phyloP scores from a whole-genome alignment of 2,113 vertebrate genomes.

The Vicugna pacos region DNA sequence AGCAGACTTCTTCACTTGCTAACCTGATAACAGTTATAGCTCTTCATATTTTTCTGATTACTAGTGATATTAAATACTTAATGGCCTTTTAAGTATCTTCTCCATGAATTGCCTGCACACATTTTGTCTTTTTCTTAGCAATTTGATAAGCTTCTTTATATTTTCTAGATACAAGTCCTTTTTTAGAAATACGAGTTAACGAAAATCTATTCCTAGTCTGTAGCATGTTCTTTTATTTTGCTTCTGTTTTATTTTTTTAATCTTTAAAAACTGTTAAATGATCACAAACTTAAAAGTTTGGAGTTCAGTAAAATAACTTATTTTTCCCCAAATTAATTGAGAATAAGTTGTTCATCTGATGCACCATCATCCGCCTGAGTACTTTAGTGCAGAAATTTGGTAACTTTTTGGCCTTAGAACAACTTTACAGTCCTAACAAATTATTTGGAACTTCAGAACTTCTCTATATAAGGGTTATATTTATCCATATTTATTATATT shows the following conservation, averaged over 20 bases:
- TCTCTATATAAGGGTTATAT: neutral
- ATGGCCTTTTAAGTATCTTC: neutral
- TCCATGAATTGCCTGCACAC: neutral
- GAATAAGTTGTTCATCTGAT: neutral
- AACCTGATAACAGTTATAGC: neutral
- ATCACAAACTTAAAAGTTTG: neutral
- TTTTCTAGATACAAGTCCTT: neutral
- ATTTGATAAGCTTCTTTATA: neutral
- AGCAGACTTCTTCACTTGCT: neutral
- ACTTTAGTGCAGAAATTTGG: neutral
- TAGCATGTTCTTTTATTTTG: neutral
- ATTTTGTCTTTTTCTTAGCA: constrained; percentile 2
- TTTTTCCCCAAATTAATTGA: neutral
- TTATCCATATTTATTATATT: neutral
- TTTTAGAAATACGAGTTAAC: neutral
- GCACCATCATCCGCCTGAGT: neutral
- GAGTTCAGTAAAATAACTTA: neutral
- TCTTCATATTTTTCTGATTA: neutral
- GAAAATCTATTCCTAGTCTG: neutral
- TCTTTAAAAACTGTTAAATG: neutral
- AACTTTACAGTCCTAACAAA: neutral
- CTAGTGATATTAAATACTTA: neutral
- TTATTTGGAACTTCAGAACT: neutral
- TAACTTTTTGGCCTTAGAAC: neutral
- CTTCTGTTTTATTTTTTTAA: neutral